Percentiles rank a stretch among this genome's conserved stretches.
These are phyloP conservation scores for Neotoxoptera formosana DNA, from an alignment of 1,140 invertebrate genomes.

Conservation along the genomic window DNA sequence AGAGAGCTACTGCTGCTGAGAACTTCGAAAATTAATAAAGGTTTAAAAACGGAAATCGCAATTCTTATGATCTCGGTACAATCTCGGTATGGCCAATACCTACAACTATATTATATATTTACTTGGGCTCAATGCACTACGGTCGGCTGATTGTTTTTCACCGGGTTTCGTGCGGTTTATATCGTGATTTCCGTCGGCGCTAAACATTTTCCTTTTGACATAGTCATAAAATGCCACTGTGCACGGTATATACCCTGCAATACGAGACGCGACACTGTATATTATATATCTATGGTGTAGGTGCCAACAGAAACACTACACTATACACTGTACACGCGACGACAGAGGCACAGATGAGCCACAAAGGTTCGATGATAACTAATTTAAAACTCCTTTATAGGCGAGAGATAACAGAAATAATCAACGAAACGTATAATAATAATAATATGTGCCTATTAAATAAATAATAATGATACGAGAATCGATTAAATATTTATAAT, in stretches of 20 bases:
- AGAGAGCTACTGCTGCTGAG: not conserved
- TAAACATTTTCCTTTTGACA: not conserved
- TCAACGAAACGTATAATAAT: not conserved
- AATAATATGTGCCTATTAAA: not conserved
- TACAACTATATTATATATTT: not conserved
- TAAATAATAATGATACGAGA: not conserved
- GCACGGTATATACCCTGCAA: not conserved
- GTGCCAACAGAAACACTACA: not conserved
- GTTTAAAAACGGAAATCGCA: not conserved
- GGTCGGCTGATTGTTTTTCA: not conserved
- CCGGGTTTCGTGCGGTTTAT: not conserved
- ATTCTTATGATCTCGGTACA: not conserved
- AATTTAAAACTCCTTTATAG: not conserved
- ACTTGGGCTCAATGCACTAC: not conserved
- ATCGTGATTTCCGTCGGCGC: not conserved
- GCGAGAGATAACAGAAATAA: not conserved
- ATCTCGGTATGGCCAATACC: not conserved
- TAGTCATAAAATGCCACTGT: not conserved
- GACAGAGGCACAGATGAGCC: no score
- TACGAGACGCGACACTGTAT: not conserved
- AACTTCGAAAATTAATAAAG: not conserved
- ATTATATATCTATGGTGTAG: no score
- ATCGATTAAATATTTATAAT: constrained; percentile 11
- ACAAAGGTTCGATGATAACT: not conserved
- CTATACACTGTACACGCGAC: not conserved